Base-by-base conservation (phyloP, 2,888 invertebrate species). In the Aspidiotus destructor region DNA sequence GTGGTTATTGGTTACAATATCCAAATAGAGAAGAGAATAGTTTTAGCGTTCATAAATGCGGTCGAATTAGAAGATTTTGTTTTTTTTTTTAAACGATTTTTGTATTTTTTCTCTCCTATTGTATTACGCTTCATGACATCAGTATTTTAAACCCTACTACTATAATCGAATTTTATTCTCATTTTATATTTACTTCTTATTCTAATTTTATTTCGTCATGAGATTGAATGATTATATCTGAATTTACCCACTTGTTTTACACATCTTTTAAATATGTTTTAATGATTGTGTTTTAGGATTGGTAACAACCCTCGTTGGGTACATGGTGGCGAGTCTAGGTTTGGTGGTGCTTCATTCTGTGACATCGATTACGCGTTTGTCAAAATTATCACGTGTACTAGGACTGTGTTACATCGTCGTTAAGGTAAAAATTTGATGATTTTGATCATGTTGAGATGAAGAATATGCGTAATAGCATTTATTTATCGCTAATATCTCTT, bases 401-500 rank as follows among this genome's bases (percentile, higher is more conserved):
- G 98, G 97, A 8, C 84, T 98, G 72, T 92, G 92, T 76, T 94
- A 94, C 76, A 90, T 94, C 54, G 89, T 91, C 55, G 89, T 91
- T 55, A 85, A 85, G 79, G 74, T 73, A 70, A 68, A 69, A 41
- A 41, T 41, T 28, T 5, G 28, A 28, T 17, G 13, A 8, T n/a
- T 53, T 6, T 28, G 8, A 62, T 55, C 1, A n/a, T 57, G 7
- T 57, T n/a, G 54, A 60, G 13, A 63, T 13, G 28, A 63, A 58
- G 15, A 6, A 3, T 48, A 48, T n/a, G 3, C 48, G 48, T 52
- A 3, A 15, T 16, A 6, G 13, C 16, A 28, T 60, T 60, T n/a
- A n/a, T n/a, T n/a, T n/a, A n/a, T n/a, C n/a, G n/a, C n/a, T n/a
- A n/a, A n/a, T n/a, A n/a, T n/a, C n/a, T n/a, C n/a, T n/a, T 28